Conservation (phyloP, 2,113 vertebrate genomes). For the Strix aluco region DNA sequence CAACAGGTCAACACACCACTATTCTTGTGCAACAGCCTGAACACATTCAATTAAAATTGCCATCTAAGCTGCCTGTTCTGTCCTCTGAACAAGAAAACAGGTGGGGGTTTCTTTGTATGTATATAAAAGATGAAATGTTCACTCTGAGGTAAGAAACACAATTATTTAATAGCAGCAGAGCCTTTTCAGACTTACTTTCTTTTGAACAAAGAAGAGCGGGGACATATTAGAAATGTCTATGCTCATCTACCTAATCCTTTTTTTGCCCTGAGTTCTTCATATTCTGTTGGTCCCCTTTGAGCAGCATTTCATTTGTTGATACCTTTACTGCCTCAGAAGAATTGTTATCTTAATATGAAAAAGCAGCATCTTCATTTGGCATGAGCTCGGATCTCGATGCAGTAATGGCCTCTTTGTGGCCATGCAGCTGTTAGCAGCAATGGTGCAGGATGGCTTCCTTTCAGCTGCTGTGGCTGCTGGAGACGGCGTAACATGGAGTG, state of each 20-base stretch:
- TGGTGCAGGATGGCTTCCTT: not conserved
- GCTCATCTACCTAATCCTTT: not conserved
- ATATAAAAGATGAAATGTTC: conserved; percentile 3
- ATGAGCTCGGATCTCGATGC: not conserved
- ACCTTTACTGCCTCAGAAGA: not conserved
- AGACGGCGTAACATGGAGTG: accelerated
- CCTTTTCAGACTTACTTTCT: not conserved
- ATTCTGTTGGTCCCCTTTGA: not conserved
- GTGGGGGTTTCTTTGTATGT: not conserved
- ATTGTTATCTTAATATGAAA: not conserved
- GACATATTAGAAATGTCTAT: not conserved
- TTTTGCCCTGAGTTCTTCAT: not conserved
- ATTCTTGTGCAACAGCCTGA: not conserved
- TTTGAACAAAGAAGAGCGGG: not conserved
- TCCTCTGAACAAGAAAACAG: not conserved
- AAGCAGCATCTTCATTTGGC: not conserved
- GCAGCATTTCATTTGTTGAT: not conserved
- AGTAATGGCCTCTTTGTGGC: not conserved
- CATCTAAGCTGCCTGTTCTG: not conserved
- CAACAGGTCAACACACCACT: not conserved
- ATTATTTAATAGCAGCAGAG: not conserved
- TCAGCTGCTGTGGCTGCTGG: not conserved
- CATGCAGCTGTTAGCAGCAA: not conserved
- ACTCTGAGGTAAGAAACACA: not conserved
- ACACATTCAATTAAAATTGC: conserved; percentile 7